Evolutionary conservation across 2,797 vertebrate species (phyloP).

Genomic region (Mormyrops attenuatus): DNA sequence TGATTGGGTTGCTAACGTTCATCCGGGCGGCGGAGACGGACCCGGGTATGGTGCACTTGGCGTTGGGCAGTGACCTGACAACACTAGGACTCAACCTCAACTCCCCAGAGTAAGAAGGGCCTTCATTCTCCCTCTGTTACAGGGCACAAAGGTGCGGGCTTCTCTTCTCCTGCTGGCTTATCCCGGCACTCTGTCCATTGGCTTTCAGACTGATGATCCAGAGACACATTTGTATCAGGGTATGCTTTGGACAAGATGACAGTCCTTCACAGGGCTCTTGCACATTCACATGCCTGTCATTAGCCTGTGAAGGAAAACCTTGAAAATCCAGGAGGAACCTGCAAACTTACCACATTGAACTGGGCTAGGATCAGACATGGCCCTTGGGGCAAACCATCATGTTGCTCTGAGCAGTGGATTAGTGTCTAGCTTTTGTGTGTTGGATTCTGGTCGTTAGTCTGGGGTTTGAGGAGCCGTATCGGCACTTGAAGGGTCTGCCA

Average conservation of each 20-base stretch:
- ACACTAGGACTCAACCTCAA: slow-evolving; percentile 99
- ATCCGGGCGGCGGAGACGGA: slow-evolving; percentile 98
- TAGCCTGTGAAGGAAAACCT: background rate
- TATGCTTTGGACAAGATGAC: background rate
- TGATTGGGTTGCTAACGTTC: slow-evolving; percentile 98
- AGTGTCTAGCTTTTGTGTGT: background rate
- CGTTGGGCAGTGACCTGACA: slow-evolving; percentile 97
- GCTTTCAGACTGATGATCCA: background rate
- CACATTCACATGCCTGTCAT: background rate
- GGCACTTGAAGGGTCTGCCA: background rate
- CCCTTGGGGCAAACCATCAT: background rate
- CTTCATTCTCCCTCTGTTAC: background rate
- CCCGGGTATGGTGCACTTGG: slow-evolving; percentile 98
- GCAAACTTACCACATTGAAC: background rate
- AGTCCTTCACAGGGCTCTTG: background rate
- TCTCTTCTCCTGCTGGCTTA: background rate
- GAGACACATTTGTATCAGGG: background rate
- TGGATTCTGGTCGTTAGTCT: background rate
- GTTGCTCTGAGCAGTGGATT: background rate
- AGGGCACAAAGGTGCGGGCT: background rate
- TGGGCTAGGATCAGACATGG: background rate
- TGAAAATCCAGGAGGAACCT: background rate
- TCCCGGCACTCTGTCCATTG: background rate
- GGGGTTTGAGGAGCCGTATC: background rate
- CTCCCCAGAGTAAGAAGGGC: slow-evolving; percentile 91